Conservation (phyloP, 2,113 vertebrate genomes). For the Pteronura brasiliensis region DNA sequence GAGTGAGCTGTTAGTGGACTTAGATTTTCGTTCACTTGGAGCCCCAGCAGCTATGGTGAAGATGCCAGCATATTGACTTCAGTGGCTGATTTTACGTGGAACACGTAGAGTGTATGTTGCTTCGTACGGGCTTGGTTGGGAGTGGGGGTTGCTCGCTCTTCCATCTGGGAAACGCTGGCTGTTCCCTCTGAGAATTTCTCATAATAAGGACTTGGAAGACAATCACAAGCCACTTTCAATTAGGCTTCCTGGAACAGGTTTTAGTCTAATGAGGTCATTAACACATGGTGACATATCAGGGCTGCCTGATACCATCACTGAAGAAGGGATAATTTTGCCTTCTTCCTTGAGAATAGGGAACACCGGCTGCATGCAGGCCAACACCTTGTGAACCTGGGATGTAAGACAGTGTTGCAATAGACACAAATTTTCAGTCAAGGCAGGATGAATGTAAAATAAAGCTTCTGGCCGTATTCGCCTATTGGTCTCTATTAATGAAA, state of each 20-base stretch:
- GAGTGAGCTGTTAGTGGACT: not conserved
- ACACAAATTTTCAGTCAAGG: not conserved
- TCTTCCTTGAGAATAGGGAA: not conserved
- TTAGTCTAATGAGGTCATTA: constrained; percentile 51
- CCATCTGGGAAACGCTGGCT: not conserved
- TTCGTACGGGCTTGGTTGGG: not conserved
- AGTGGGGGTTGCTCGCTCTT: not conserved
- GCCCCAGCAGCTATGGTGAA: not conserved
- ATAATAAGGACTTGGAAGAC: constrained; percentile 1
- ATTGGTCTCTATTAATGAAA: not conserved
- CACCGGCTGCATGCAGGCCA: not conserved
- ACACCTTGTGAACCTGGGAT: not conserved
- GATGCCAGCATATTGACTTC: not conserved
- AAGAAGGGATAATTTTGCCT: not conserved
- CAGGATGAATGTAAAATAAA: not conserved
- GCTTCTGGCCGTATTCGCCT: not conserved
- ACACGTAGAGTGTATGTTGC: not conserved
- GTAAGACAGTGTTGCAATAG: not conserved
- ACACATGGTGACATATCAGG: not conserved
- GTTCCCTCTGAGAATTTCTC: not conserved
- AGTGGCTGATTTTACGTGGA: not conserved
- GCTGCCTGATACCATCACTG: not conserved
- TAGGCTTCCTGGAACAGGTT: constrained; percentile 17
- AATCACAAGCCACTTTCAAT: not conserved
- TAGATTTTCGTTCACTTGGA: not conserved